A percentile compares a stretch with the other conserved stretches of the same genome.
Conservation (phyloP, 2,888 invertebrate species). For the Tetropium fuscum region DNA sequence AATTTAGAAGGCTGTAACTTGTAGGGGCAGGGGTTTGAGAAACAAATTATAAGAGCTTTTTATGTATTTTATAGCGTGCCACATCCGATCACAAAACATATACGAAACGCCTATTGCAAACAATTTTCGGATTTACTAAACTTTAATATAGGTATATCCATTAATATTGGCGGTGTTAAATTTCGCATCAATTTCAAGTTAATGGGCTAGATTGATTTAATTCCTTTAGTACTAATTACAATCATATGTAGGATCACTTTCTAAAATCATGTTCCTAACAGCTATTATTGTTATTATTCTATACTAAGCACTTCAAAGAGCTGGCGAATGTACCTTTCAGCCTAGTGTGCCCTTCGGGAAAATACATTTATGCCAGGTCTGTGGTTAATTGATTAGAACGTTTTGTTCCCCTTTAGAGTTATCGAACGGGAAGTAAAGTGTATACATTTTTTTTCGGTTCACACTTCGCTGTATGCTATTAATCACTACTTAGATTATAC, state of each 20-base stretch:
- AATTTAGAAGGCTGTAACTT: no score
- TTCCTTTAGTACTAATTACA: neutral
- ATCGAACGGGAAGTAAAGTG: neutral
- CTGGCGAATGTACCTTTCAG: conserved; percentile 3
- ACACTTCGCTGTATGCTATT: no score
- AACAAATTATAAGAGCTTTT: no score
- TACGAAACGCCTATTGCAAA: no score
- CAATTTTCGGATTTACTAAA: no score
- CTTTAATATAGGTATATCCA: no score
- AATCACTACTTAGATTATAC: no score
- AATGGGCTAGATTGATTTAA: no score
- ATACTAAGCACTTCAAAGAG: neutral
- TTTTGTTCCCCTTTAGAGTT: neutral
- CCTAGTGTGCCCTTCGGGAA: neutral
- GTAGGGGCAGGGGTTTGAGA: no score
- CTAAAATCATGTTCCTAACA: neutral
- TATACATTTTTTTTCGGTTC: neutral
- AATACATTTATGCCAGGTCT: neutral
- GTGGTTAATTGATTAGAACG: conserved; percentile 1
- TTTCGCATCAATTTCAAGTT: neutral
- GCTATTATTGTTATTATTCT: neutral
- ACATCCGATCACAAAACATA: no score
- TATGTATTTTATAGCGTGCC: no score
- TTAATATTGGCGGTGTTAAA: neutral
- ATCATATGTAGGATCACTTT: neutral